Conservation (phyloP, 2,113 vertebrate genomes). For the Nettapus auritus region DNA sequence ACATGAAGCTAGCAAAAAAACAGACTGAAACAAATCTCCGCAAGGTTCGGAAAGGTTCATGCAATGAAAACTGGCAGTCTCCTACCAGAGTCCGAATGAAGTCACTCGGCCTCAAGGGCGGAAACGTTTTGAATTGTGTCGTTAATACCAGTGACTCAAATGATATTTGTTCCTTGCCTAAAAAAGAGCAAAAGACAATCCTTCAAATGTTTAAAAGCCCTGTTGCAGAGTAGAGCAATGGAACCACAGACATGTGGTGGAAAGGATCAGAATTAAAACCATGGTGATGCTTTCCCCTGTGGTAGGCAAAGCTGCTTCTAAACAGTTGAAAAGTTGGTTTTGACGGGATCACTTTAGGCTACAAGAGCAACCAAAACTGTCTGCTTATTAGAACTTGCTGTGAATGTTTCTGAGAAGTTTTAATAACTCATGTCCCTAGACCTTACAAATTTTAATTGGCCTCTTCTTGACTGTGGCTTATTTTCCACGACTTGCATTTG, state of each 20-base stretch:
- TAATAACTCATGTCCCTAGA: neutral
- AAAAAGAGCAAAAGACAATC: conserved; percentile 78
- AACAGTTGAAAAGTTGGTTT: neutral
- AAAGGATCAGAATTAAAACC: neutral
- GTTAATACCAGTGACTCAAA: conserved; percentile 57
- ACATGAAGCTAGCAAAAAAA: neutral
- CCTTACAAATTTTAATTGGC: neutral
- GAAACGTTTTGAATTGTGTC: conserved; percentile 63
- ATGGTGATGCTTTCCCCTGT: neutral
- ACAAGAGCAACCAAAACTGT: neutral
- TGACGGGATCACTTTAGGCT: neutral
- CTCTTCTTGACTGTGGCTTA: neutral
- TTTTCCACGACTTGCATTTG: neutral
- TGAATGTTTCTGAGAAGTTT: neutral
- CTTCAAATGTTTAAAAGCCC: conserved; percentile 78
- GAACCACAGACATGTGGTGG: rapidly evolving
- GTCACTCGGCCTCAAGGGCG: conserved; percentile 22
- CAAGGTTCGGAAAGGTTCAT: conserved; percentile 32
- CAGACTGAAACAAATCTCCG: neutral
- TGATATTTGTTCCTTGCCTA: conserved; percentile 46
- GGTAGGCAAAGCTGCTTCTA: neutral
- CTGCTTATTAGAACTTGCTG: neutral
- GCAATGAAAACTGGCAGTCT: conserved; percentile 70
- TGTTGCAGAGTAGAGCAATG: conserved; percentile 48
- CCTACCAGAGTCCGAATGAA: conserved; percentile 38